Evolutionary conservation across 1,140 invertebrate species (phyloP), one percentile per base, ranked within the genome.

Genomic region (Drosophila rufa): DNA sequence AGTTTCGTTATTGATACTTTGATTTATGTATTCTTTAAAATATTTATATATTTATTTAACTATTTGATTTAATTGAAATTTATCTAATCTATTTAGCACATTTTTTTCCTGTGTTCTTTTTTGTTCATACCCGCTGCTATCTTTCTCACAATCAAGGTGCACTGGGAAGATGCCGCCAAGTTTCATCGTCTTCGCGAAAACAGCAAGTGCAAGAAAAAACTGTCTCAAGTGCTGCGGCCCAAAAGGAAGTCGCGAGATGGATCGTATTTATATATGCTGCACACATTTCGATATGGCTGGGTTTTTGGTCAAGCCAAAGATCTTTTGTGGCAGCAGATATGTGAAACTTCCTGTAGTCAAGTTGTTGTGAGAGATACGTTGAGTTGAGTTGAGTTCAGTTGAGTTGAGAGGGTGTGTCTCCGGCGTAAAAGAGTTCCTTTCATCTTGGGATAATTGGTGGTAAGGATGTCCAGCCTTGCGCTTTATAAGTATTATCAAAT

Each of bases 81-180:
- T 7, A 8, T 43, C 0, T 51, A 3, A 33, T 17, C 11, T 8
- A 33, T 51, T 19, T 9, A 4, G 33, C 14, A 19, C 14, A 3
- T 43, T 7, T 40, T 75, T 36, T 36, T 40, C 14, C 17, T 30
- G 30, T 75, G 71, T 62, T 45, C 27, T 25, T 57, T 60, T 55
- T 64, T 75, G 65, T 62, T 8, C 53, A 40, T 40, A 55, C 19
- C 51, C 33, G 15, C 8, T 70, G 75, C 65, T 90, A 90, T 90
- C 85, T 90, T 90, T 90, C 85, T 90, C 85, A 90, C 85, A 90
- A 90, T 90, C 85, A 82, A 87, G 83, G 83, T 89, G 85, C 75
- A 82, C 76, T 66, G 67, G 48, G 82, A 67, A 65, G 73, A 76
- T 61, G 40, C 66, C 83, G 43, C 73, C 62, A 66, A 70, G 68